Evolutionary conservation across 2,888 invertebrate genomes (phyloP), one percentile per base, ranked within the genome.

Genomic region (Phasia obesa): DNA sequence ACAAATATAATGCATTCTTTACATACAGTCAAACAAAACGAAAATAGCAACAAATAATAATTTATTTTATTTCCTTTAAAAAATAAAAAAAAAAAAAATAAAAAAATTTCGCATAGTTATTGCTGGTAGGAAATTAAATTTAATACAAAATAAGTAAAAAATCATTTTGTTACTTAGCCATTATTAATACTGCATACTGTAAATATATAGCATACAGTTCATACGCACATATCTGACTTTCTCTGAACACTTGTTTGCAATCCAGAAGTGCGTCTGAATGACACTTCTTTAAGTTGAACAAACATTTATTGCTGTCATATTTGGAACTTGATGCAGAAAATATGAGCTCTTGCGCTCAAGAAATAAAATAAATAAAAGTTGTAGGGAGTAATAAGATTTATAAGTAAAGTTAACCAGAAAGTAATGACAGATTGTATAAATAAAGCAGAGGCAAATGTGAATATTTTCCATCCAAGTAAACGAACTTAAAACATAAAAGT

Each of bases 271-370:
- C 49, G 19, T 38, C 65, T 73, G 25, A 53, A 67, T 59, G 51
- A 67, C 35, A 74, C 74, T 65, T 67, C 31, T 27, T 67, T 53
- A 53, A 53, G 53, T 21, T 53, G 21, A 13, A 67, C 47, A 73
- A 67, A 60, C 47, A 74, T 74, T 79, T 79, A 67, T 79, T 79
- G 65, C 60, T 53, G 67, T 67, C 79, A 60, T 55, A 44, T 49
- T 25, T 57, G 19, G 19, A 65, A 47, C 25, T 25, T 59, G 38
- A 67, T 38, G 65, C 38, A 21, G 19, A 35, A 60, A 27, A 71
- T 38, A 25, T n/a, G n/a, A n/a, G n/a, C n/a, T n/a, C n/a, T n/a
- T n/a, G n/a, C n/a, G n/a, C n/a, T n/a, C n/a, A n/a, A 53, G 21
- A 19, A 47, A 64, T 19, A 17, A 17, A 23, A 51, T 1, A 17